Evolutionary conservation across 2,113 vertebrate genomes (phyloP).

Genomic region (Saguinus midas): DNA sequence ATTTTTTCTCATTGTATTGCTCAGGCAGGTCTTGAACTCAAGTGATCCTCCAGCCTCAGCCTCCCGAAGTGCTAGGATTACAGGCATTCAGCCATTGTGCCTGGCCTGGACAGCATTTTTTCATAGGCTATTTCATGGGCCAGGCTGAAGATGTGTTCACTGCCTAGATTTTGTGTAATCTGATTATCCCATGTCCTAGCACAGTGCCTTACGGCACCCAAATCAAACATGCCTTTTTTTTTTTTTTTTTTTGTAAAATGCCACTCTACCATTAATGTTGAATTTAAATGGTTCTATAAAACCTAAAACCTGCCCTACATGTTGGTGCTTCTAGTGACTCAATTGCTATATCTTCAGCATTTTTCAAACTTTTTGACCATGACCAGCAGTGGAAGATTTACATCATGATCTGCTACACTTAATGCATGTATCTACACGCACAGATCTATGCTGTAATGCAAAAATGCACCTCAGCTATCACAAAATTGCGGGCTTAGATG

Average conservation of each 20-base stretch:
- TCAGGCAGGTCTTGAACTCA: too few species aligned
- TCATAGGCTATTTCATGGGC: not conserved
- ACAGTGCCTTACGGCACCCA: not conserved
- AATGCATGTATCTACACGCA: not conserved
- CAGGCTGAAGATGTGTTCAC: not conserved
- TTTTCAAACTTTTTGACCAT: not conserved
- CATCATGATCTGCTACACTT: not conserved
- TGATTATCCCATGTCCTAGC: not conserved
- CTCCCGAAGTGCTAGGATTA: too few species aligned
- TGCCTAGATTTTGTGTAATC: not conserved
- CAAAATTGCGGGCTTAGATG: not conserved
- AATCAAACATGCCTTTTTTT: not conserved
- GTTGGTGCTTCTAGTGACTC: not conserved
- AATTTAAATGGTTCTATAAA: not conserved
- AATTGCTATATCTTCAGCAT: too few species aligned
- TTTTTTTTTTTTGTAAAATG: not conserved
- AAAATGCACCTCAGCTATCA: not conserved
- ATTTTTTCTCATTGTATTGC: too few species aligned
- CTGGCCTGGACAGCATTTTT: not conserved
- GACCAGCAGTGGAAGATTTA: not conserved
- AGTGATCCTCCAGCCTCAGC: too few species aligned
- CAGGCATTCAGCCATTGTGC: too few species aligned
- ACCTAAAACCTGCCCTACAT: not conserved
- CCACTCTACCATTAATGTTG: not conserved
- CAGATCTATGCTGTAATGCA: not conserved